These are phyloP conservation scores for Hirudinaria manillensis DNA, from an alignment of 2,888 invertebrate genomes.

Conservation along the genomic window DNA sequence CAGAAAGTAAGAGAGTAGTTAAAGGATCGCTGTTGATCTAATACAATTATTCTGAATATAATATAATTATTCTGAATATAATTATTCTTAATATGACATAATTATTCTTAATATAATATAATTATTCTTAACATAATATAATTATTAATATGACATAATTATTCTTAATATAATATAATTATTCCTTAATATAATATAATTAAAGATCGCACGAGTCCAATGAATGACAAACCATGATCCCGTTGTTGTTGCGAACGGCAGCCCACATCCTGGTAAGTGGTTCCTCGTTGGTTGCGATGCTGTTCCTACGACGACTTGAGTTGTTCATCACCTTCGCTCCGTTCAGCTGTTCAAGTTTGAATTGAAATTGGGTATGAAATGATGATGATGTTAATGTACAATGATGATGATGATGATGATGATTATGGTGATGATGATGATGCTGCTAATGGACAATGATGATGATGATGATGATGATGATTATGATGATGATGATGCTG, in stretches of 20 bases:
- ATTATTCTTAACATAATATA: too few species aligned
- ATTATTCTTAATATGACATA: too few species aligned
- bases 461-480: too few species aligned
- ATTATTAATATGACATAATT: too few species aligned
- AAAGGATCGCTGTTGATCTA: not conserved
- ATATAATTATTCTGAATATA: constrained; percentile 21
- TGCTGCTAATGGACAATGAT: too few species aligned
- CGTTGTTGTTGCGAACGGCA: constrained; percentile 84
- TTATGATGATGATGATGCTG: too few species aligned
- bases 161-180: too few species aligned
- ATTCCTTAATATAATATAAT: not conserved
- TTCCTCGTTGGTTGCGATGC: constrained; percentile 63
- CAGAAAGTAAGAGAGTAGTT: constrained; percentile 18
- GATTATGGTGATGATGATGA: too few species aligned
- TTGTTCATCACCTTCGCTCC: not conserved
- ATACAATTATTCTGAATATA: not conserved
- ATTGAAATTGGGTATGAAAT: too few species aligned
- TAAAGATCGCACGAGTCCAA: not conserved
- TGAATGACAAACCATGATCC: constrained; percentile 71
- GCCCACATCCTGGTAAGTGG: constrained; percentile 89
- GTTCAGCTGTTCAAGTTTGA: not conserved
- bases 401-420: too few species aligned
- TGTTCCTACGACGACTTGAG: constrained; percentile 43
- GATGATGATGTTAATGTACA: too few species aligned
- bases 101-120: too few species aligned